Base-by-base conservation (phyloP, 2,797 vertebrate species). In the Melopsittacus undulatus region DNA sequence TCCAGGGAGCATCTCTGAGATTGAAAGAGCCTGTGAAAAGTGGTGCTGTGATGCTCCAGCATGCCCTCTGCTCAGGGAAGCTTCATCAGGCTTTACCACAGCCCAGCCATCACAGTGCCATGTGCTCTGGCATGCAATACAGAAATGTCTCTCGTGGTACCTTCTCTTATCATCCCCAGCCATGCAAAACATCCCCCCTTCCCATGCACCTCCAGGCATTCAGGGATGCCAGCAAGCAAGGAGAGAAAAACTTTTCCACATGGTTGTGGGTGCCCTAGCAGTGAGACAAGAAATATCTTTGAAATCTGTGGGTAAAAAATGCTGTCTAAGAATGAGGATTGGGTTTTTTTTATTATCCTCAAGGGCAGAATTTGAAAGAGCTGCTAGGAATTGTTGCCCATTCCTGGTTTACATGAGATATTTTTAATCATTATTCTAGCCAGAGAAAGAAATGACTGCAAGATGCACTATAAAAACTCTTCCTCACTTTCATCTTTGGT, bases 401-500 rank as follows among this genome's bases (percentile, higher is more conserved):
- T 93, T 94, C 88, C 75, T 23, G 8, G 88, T 84, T 91, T 86
- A 86, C 54, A 9, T 29, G 80, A 79, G 70, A 46, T 67, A 90
- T 82, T 90, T 92, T 94, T 95, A 92, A 94, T 92, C 66, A 68
- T 82, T 84, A 72, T 90, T 90, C 62, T 76, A 93, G 69, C 40
- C 73, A 91, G 87, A 78, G 92, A 92, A 94, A 94, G 82, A 89
- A 91, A 79, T n/a, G 43, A 40, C 81, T 90, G 52, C 42, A 36
- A 94, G 77, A 90, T 67, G 72, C 75, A 90, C 87, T 89, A 48
- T 82, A 95, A 92, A 94, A 90, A 17, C 72, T 87, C 34, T 86
- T 94, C 30, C n/a, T 94, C 38, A 45, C 87, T 96, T 95, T 97
- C 78, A 95, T 92, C 94, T 92, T 92, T 87, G 61, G 38, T 92